A percentile compares a stretch with the other conserved stretches of the same genome.
phyloP scores from a whole-genome alignment of 2,888 invertebrate genomes.

The Drosophila antonietae region DNA sequence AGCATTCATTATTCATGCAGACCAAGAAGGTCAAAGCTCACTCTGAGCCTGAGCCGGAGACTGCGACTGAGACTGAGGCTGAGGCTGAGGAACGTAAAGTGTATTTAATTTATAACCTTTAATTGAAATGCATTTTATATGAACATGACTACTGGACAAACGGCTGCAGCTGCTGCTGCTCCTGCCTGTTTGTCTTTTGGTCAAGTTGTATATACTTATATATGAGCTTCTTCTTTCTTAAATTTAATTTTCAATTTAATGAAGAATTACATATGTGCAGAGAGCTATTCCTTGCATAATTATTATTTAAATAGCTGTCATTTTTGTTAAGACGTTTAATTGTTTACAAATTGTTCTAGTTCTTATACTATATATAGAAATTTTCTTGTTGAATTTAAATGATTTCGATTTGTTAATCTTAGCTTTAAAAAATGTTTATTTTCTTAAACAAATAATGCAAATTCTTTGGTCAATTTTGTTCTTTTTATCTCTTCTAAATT shows the following conservation, averaged over 20 bases:
- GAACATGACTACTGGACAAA: slow-evolving; percentile 18
- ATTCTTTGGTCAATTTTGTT: too few relatives aligned
- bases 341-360: background rate
- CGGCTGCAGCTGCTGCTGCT: background rate
- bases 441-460: background rate
- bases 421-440: too few relatives aligned
- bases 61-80: background rate
- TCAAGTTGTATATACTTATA: background rate
- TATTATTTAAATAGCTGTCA: background rate
- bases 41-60: background rate
- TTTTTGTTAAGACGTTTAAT: background rate
- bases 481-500: too few relatives aligned
- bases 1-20: slow-evolving; percentile 54
- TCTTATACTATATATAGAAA: background rate
- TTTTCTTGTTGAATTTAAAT: too few relatives aligned
- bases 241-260: slow-evolving; percentile 9
- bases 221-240: background rate
- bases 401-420: too few relatives aligned
- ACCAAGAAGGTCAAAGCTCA: slow-evolving; percentile 27
- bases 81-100: background rate
- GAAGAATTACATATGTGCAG: background rate
- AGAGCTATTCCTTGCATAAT: background rate
- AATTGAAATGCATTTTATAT: slow-evolving; percentile 60
- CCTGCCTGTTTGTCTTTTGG: slow-evolving; percentile 1
- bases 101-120: slow-evolving; percentile 58